Evolutionary conservation across 2,797 vertebrate species (phyloP).

Genomic region (Poeciliopsis infans): DNA sequence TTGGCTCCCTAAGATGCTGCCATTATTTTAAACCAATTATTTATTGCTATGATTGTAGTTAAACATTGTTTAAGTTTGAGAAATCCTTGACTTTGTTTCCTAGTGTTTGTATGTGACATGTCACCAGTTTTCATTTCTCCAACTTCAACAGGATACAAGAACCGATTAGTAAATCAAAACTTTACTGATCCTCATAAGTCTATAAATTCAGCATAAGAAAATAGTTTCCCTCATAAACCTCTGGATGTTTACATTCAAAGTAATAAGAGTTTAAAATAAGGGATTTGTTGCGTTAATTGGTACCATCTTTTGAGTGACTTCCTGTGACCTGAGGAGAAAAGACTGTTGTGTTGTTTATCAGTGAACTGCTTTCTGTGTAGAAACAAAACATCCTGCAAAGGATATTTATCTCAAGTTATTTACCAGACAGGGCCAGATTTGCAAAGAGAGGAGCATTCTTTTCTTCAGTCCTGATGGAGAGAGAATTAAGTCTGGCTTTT

Average conservation of each 20-base stretch:
- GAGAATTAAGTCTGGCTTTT: background rate
- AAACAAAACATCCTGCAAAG: slow-evolving; percentile 23
- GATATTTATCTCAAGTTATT: slow-evolving; percentile 42
- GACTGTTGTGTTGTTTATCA: slow-evolving; percentile 42
- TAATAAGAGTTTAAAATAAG: background rate
- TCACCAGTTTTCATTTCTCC: background rate
- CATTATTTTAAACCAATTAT: background rate
- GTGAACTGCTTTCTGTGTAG: slow-evolving; percentile 38
- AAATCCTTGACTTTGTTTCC: background rate
- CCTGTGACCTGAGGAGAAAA: slow-evolving; percentile 58
- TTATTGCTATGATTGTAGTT: background rate
- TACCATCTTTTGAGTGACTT: slow-evolving; percentile 67
- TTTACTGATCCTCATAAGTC: background rate
- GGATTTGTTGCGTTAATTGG: slow-evolving; percentile 73
- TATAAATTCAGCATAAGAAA: too few species aligned
- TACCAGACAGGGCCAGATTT: slow-evolving; percentile 25
- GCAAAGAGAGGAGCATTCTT: slow-evolving; percentile 5
- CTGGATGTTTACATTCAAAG: background rate
- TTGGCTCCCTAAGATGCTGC: background rate
- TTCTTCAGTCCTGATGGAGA: slow-evolving; percentile 16
- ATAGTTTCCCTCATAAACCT: background rate
- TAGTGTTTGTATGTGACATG: background rate
- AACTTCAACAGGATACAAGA: background rate
- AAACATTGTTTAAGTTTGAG: background rate
- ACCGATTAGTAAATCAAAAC: background rate